Percentiles rank a stretch among this genome's conserved stretches.
phyloP scores from a whole-genome alignment of 23 tunicate species.

The Halocynthia roretzi region DNA sequence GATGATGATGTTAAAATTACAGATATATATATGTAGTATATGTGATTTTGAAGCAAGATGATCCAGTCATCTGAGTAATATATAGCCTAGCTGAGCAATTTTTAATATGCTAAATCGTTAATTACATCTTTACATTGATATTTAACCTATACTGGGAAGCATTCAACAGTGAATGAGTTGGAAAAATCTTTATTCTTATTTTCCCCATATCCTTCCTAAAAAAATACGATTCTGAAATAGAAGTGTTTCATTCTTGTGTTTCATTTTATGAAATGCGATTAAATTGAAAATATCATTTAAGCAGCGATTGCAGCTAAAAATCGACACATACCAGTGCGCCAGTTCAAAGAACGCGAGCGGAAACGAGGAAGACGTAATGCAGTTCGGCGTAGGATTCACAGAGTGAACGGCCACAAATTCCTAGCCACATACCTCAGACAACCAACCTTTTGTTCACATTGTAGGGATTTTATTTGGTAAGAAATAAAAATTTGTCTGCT shows the following conservation, averaged over 20 bases:
- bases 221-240: no score
- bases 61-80: background rate
- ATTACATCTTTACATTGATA: background rate
- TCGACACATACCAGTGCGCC: conserved; percentile 20
- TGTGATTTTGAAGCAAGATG: background rate
- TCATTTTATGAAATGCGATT: no score
- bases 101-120: background rate
- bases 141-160: no score
- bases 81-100: background rate
- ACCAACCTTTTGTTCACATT: conserved; percentile 97
- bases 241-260: no score
- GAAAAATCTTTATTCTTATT: no score
- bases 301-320: conserved; percentile 7
- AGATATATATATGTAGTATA: background rate
- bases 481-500: background rate
- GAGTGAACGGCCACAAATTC: conserved; percentile 97
- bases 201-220: no score
- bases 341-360: conserved; percentile 56
- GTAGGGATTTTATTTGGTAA: conserved; percentile 96
- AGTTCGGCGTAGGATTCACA: conserved; percentile 84
- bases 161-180: no score
- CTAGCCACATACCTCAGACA: conserved; percentile 91
- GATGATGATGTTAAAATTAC: no score
- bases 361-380: conserved; percentile 86
- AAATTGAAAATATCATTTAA: background rate